Evolutionary conservation across 1,140 invertebrate species (phyloP).

Genomic region (Zophobas morio): DNA sequence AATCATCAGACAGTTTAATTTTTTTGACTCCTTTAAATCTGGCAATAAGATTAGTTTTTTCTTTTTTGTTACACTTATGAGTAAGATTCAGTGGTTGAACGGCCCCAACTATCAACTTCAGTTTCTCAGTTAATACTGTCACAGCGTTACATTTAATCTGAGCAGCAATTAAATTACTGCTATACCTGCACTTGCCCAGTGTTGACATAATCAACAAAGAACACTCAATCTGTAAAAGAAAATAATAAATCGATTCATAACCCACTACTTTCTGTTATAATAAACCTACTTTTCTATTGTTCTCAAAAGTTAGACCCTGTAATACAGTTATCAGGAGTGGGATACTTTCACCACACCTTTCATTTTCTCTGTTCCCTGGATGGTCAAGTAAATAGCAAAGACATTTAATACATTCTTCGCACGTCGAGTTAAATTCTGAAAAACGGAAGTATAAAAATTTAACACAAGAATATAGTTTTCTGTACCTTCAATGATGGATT

Average conservation of each 20-base stretch:
- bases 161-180: conserved; percentile 57
- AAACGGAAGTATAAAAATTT: conserved; percentile 13
- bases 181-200: conserved; percentile 62
- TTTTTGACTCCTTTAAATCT: no score
- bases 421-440: conserved; percentile 55
- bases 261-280: neutral
- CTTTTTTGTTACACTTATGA: conserved; percentile 31
- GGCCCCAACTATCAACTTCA: conserved; percentile 56
- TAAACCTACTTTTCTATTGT: conserved; percentile 48
- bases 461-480: conserved; percentile 8
- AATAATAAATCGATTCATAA: neutral
- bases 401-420: conserved; percentile 60
- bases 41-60: neutral
- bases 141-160: conserved; percentile 59
- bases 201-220: conserved; percentile 59
- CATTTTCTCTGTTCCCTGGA: conserved; percentile 56
- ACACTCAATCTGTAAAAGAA: conserved; percentile 56
- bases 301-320: conserved; percentile 48
- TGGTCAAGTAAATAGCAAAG: conserved; percentile 60
- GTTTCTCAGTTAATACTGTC: conserved; percentile 57
- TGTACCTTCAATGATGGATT: conserved; percentile 52
- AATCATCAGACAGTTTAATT: no score
- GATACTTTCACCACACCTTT: conserved; percentile 55
- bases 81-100: conserved; percentile 18
- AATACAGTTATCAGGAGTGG: conserved; percentile 57